Evolutionary conservation across 2,113 vertebrate genomes (phyloP).

Genomic region (Neomonachus schauinslandi): DNA sequence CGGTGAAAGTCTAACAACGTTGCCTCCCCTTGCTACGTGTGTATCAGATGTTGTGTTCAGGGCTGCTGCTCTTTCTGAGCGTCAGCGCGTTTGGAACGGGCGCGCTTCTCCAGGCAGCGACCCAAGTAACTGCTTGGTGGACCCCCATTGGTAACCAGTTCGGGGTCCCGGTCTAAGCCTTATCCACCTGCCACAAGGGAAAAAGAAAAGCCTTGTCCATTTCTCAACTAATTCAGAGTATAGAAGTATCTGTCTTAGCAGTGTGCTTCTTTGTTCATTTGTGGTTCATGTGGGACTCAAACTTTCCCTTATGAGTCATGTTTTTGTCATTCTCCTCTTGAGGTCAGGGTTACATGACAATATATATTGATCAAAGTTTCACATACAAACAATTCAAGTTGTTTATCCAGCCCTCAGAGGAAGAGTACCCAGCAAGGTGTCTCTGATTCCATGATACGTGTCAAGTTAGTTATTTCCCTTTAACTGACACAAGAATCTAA

Average conservation of each 20-base stretch:
- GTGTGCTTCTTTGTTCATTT: not conserved
- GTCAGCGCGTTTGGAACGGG: not conserved
- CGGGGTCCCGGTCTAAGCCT: not conserved
- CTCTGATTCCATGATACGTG: not conserved
- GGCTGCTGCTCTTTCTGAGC: not conserved
- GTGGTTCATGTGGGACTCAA: not conserved
- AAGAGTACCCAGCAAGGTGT: too few relatives aligned
- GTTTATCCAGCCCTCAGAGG: not conserved
- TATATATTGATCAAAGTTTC: not conserved
- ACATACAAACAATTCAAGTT: not conserved
- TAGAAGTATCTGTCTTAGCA: not conserved
- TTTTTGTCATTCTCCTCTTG: not conserved
- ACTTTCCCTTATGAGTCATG: not conserved
- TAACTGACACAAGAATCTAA: not conserved
- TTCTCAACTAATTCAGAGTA: not conserved
- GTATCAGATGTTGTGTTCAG: not conserved
- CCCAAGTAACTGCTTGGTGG: not conserved
- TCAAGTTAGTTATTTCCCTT: not conserved
- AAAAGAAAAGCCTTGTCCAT: not conserved
- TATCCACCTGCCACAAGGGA: not conserved
- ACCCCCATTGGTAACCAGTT: not conserved
- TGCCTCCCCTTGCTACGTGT: not conserved
- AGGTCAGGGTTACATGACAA: not conserved
- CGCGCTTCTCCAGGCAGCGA: fast-evolving
- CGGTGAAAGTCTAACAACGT: not conserved